phyloP scores from a whole-genome alignment of 2,797 vertebrate genomes.

The Cuniculus paca region DNA sequence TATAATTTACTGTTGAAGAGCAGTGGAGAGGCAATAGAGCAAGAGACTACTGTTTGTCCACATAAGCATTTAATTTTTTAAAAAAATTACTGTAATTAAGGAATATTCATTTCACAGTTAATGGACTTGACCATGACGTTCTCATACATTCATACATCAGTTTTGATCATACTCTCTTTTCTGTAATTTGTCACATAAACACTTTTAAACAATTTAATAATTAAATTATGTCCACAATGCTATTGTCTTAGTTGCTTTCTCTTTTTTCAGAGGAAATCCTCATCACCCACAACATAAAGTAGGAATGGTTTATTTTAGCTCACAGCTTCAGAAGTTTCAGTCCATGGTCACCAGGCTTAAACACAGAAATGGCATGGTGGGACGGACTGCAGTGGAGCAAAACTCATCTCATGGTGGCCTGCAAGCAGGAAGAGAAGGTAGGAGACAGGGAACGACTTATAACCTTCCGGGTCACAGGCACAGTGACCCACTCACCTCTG shows the following conservation, averaged over 20 bases:
- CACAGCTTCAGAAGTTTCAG: background rate
- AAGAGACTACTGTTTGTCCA: background rate
- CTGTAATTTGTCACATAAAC: background rate
- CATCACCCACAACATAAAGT: background rate
- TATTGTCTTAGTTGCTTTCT: background rate
- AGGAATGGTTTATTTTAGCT: background rate
- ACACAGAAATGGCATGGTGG: background rate
- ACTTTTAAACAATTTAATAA: background rate
- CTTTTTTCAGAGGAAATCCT: background rate
- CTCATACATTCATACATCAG: background rate
- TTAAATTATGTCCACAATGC: background rate
- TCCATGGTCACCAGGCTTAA: background rate
- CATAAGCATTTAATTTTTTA: background rate
- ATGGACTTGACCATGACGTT: background rate
- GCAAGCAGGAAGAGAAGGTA: background rate
- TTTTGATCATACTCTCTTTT: background rate
- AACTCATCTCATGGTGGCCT: background rate
- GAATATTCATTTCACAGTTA: too few species aligned
- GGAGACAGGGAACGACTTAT: background rate
- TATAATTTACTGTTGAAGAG: background rate
- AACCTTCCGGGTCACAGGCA: background rate
- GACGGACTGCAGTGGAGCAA: background rate
- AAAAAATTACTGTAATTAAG: too few species aligned
- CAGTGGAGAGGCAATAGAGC: background rate
- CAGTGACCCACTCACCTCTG: background rate